Percentiles rank a stretch among this genome's conserved stretches.
phyloP scores from a whole-genome alignment of 2,113 vertebrate genomes.

The Zapornia atra region DNA sequence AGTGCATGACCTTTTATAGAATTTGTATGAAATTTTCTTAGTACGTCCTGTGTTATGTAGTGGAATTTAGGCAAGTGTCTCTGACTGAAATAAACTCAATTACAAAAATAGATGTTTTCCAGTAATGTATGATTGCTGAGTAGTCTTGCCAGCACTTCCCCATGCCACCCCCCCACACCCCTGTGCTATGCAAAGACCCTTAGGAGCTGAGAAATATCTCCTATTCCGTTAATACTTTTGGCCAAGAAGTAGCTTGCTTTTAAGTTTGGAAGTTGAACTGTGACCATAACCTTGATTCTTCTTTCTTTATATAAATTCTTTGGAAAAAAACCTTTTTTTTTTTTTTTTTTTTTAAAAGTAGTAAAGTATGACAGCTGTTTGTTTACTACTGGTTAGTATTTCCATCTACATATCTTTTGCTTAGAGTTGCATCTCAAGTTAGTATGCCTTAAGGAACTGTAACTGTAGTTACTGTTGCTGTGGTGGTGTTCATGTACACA shows the following conservation, averaged over 20 bases:
- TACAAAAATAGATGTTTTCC: background rate
- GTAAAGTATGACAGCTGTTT: background rate
- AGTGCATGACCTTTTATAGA: background rate
- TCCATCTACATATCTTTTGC: background rate
- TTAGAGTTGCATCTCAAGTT: background rate
- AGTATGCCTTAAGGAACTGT: background rate
- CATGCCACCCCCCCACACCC: too few relatives aligned
- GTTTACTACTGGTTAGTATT: background rate
- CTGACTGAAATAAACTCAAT: background rate
- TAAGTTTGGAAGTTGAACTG: background rate
- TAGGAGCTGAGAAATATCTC: background rate
- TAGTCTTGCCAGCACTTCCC: background rate
- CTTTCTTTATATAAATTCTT: background rate
- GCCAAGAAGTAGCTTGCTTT: background rate
- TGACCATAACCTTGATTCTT: background rate
- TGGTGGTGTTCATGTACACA: background rate
- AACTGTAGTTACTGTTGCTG: conserved; percentile 18
- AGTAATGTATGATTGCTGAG: background rate
- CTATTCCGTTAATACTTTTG: background rate
- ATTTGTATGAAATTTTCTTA: background rate
- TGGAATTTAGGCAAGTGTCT: background rate
- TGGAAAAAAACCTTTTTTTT: too few relatives aligned
- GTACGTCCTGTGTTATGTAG: background rate
- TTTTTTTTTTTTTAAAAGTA: background rate
- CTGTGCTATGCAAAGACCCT: background rate